Evolutionary conservation across 2,888 invertebrate genomes (phyloP).

Genomic region (Drosophila melanosoma): DNA sequence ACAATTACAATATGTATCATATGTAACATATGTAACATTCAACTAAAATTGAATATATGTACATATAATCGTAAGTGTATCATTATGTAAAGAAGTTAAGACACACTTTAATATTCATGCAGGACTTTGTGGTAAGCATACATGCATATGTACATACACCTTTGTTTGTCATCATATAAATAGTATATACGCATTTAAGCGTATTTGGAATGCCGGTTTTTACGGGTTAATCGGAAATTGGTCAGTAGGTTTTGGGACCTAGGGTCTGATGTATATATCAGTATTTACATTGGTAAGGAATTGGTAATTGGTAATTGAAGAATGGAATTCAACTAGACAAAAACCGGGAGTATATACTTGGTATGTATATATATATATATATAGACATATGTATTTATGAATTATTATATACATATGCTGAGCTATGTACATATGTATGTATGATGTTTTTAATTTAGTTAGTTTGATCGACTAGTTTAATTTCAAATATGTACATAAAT

Average conservation of each 20-base stretch:
- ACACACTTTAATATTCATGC: conserved; percentile 37
- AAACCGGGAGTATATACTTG: conserved; percentile 18
- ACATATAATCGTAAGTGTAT: conserved; percentile 11
- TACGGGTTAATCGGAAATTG: conserved; percentile 12
- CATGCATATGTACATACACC: conserved; percentile 37
- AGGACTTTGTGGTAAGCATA: conserved; percentile 22
- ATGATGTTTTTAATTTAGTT: neutral
- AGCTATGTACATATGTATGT: conserved; percentile 23
- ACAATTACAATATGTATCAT: neutral
- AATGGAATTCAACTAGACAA: conserved; percentile 46
- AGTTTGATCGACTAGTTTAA: conserved; percentile 1
- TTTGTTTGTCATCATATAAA: conserved; percentile 1
- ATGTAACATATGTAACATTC: conserved; percentile 7
- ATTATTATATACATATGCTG: conserved; percentile 12
- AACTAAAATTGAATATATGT: conserved; percentile 23
- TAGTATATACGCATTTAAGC: neutral
- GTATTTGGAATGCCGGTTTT: conserved; percentile 3
- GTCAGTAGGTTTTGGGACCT: neutral
- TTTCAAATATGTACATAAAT: conserved; percentile 8
- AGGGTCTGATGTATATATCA: conserved; percentile 17
- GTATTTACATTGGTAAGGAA: conserved; percentile 24
- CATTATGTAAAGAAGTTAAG: conserved; percentile 7
- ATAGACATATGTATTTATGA: conserved; percentile 28
- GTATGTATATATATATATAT: conserved; percentile 12
- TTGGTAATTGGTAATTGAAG: conserved; percentile 16